Conservation (phyloP, 2,888 invertebrate species). For the Torymus aiolomorphi region DNA sequence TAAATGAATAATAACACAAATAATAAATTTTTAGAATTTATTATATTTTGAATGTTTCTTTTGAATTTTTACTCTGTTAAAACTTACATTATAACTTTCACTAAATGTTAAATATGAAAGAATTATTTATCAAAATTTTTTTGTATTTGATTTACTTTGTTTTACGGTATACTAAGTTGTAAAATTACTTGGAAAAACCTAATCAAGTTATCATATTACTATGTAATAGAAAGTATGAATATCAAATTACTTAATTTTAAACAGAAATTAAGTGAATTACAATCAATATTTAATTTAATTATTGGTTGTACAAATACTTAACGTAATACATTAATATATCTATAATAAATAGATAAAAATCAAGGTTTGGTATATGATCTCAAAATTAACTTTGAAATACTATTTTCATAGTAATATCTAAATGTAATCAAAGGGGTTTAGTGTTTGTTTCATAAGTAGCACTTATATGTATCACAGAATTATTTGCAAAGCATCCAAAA, state of each 20-base stretch:
- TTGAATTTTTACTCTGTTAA: too few relatives aligned
- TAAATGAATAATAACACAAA: too few relatives aligned
- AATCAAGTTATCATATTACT: constrained; percentile 29
- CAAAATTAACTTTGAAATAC: constrained; percentile 20
- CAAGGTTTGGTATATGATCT: constrained; percentile 22
- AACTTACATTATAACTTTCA: too few relatives aligned
- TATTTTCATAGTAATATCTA: constrained; percentile 6
- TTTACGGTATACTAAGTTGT: not conserved
- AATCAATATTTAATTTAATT: constrained; percentile 33
- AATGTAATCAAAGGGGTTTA: too few relatives aligned
- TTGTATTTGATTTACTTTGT: too few relatives aligned
- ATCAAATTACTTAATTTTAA: constrained; percentile 19
- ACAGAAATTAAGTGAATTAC: not conserved
- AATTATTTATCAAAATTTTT: too few relatives aligned
- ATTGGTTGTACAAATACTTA: constrained; percentile 30
- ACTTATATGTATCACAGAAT: too few relatives aligned
- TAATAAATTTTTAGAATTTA: too few relatives aligned
- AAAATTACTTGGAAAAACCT: constrained; percentile 31
- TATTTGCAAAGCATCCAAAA: too few relatives aligned
- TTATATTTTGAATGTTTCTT: too few relatives aligned
- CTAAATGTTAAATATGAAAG: too few relatives aligned
- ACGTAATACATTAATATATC: not conserved
- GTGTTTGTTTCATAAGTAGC: too few relatives aligned
- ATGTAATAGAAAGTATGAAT: constrained; percentile 16
- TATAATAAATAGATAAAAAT: constrained; percentile 33